Evolutionary conservation across 2,888 invertebrate genomes (phyloP).

Genomic region (Ctenicera cuprea): DNA sequence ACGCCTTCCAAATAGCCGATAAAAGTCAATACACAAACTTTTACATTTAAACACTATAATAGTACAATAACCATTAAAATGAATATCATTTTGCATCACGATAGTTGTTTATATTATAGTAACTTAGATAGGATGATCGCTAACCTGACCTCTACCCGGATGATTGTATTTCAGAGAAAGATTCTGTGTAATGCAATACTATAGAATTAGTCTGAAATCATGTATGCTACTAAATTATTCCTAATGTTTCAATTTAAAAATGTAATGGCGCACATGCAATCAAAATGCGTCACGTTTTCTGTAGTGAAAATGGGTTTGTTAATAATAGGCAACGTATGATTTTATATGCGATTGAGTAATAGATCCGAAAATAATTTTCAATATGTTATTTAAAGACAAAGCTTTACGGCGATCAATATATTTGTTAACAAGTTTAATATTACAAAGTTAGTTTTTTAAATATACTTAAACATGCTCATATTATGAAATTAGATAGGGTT

Average conservation of each 20-base stretch:
- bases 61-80: constrained; percentile 33
- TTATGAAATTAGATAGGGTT: too few species aligned
- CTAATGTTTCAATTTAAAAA: constrained; percentile 45
- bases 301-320: constrained; percentile 27
- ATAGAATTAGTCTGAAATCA: constrained; percentile 38
- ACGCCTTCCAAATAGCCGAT: constrained; percentile 16
- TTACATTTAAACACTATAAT: constrained; percentile 37
- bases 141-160: constrained; percentile 31
- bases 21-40: constrained; percentile 28
- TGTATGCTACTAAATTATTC: constrained; percentile 48
- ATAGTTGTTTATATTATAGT: constrained; percentile 31
- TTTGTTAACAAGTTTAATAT: too few species aligned
- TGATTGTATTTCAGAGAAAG: constrained; percentile 32
- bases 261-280: constrained; percentile 39
- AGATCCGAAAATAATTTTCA: background rate
- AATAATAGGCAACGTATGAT: constrained; percentile 12
- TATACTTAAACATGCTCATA: too few species aligned
- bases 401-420: background rate
- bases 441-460: too few species aligned
- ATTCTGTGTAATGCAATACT: constrained; percentile 35
- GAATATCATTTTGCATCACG: constrained; percentile 43
- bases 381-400: background rate
- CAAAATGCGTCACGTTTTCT: constrained; percentile 37
- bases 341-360: background rate
- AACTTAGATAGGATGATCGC: constrained; percentile 35